A percentile compares a stretch with the other conserved stretches of the same genome.
Conservation (phyloP, 2,113 vertebrate species). For the Varanus salvator region DNA sequence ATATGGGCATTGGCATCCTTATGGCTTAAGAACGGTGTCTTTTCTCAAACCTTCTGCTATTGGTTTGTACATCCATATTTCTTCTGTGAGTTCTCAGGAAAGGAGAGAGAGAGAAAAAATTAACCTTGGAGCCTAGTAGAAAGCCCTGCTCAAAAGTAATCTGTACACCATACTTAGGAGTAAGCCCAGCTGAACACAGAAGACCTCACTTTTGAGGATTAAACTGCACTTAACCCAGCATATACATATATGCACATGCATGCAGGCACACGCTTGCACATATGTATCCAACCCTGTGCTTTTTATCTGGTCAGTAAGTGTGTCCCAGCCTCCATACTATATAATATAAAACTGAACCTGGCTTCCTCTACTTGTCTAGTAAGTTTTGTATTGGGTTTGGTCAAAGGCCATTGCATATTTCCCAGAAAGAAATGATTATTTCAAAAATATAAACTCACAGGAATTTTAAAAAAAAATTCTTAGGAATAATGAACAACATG, state of each 20-base stretch:
- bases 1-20: background rate
- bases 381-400: too few species aligned
- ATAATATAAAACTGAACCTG: slow-evolving; percentile 39
- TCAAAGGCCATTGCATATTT: too few species aligned
- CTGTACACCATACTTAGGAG: background rate
- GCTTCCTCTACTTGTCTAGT: slow-evolving; percentile 35
- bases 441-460: too few species aligned
- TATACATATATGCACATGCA: too few species aligned
- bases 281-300: background rate
- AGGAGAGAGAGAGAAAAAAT: background rate
- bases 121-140: background rate
- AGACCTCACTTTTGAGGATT: background rate
- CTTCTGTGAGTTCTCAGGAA: background rate
- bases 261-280: too few species aligned
- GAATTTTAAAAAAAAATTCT: too few species aligned
- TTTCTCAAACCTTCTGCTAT: background rate
- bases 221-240: background rate
- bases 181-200: background rate
- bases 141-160: background rate
- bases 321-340: background rate
- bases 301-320: slow-evolving; percentile 28
- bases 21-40: background rate
- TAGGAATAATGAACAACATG: too few species aligned
- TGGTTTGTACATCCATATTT: background rate
- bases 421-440: too few species aligned